A percentile compares a stretch with the other conserved stretches of the same genome.
These are phyloP conservation scores for Leptocoma aspasia DNA, from an alignment of 2,113 vertebrate species.

Conservation along the genomic window DNA sequence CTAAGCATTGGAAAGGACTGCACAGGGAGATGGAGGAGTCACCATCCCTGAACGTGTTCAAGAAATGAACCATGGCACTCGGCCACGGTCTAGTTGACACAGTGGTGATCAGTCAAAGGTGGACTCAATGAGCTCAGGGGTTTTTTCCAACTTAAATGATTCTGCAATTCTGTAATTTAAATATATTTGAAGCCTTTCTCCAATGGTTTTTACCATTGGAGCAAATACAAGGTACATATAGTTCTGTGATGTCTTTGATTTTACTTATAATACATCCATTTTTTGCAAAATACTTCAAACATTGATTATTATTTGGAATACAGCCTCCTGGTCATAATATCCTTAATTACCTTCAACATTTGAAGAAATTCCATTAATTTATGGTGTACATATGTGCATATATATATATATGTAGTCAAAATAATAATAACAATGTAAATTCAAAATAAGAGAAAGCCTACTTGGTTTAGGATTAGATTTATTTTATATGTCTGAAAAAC, in stretches of 20 bases:
- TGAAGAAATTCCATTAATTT: neutral
- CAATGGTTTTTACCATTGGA: neutral
- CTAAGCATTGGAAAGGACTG: neutral
- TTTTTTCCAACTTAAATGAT: neutral
- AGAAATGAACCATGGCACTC: neutral
- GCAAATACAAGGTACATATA: neutral
- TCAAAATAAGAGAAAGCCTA: neutral
- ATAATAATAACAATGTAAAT: neutral
- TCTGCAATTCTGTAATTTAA: neutral
- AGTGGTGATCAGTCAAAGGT: neutral
- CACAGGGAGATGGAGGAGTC: no score
- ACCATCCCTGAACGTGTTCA: neutral
- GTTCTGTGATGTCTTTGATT: neutral
- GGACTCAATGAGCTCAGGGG: neutral
- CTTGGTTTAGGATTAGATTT: neutral
- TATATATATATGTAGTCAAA: neutral
- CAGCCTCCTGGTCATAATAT: neutral
- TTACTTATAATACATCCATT: neutral
- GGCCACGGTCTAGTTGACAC: neutral
- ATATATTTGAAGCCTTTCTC: neutral
- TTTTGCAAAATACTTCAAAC: neutral
- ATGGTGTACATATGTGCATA: rapidly evolving
- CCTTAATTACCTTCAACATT: neutral
- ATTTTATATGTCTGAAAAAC: neutral
- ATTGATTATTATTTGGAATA: neutral